Percentiles rank a stretch among this genome's conserved stretches.
phyloP scores from a whole-genome alignment of 2,113 vertebrate species.

The Aspiorhynchus laticeps region DNA sequence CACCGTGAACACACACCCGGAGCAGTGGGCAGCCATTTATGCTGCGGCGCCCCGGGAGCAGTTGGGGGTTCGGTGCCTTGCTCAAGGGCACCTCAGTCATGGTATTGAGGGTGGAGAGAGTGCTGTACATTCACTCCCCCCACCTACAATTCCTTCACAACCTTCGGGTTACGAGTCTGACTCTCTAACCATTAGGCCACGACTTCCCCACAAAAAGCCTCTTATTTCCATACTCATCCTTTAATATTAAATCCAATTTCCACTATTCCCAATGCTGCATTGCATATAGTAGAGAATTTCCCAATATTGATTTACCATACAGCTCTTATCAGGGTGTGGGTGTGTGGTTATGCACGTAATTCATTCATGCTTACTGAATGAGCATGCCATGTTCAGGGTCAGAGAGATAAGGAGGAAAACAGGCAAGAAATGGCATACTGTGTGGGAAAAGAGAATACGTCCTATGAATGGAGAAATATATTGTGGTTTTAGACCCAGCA shows the following conservation, averaged over 20 bases:
- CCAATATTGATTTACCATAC: background rate
- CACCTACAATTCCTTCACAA: too few species aligned
- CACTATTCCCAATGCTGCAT: background rate
- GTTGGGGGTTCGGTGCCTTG: too few species aligned
- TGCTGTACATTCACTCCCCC: too few species aligned
- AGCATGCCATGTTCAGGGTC: background rate
- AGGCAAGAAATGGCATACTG: background rate
- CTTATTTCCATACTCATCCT: background rate
- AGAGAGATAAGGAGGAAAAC: slow-evolving; percentile 25
- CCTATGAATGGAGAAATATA: background rate
- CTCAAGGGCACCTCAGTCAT: too few species aligned
- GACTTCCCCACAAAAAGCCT: too few species aligned
- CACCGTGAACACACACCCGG: too few species aligned
- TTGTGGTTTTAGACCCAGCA: background rate
- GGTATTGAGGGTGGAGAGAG: too few species aligned
- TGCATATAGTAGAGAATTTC: background rate
- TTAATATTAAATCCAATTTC: background rate
- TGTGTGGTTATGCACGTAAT: background rate
- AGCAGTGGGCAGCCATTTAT: too few species aligned
- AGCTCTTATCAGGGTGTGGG: background rate
- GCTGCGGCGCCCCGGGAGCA: too few species aligned
- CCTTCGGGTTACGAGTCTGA: too few species aligned
- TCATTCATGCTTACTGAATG: slow-evolving; percentile 6
- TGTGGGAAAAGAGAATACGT: slow-evolving; percentile 13
- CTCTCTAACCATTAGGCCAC: too few species aligned